Base-by-base conservation (phyloP, 2,797 vertebrate genomes). In the Bovichtus diacanthus region DNA sequence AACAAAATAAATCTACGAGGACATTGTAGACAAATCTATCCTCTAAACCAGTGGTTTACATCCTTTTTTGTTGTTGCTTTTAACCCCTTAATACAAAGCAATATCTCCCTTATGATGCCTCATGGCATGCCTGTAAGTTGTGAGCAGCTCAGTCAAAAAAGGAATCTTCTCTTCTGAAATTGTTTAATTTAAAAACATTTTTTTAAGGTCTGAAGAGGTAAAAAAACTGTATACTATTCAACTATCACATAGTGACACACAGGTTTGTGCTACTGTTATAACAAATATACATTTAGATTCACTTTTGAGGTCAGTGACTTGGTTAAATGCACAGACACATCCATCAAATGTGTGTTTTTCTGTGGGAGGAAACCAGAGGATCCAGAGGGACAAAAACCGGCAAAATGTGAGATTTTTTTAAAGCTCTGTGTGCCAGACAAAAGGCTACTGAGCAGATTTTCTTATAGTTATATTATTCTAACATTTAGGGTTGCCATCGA, bases 331-430 rank as follows among this genome's bases (percentile, higher is more conserved):
- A 38, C 27, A 25, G 34, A 9, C 34, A 36, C 21, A 25, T 27
- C 18, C 38, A 46, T 38, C 2, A 55, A 38, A 4, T 2, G 11
- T n/a, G 5, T 55, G 21, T 44, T 43, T 54, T 54, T 44, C 9
- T 18, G 1, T 18, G 9, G 47, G 3, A 53, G 15, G 9, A 12
- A 60, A 46, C n/a, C n/a, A n/a, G n/a, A n/a, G n/a, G n/a, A n/a
- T n/a, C 13, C 1, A 31, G 27, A 18, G 12, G 29, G 0, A 49
- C 0, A 23, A 16, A 49, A 19, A 36, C 0, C 0, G 36, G 12
- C 55, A 29, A 59, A 9, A n/a, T 31, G 5, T 39, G 0, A 46
- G 7, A 36, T 23, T 39, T 60, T 21, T 38, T 27, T 8, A 31
- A 9, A 38, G 13, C 50, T 39, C 34, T 39, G 46, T 51, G 3